Conservation (phyloP, 2,113 vertebrate genomes). For the Sylvietta virens region DNA sequence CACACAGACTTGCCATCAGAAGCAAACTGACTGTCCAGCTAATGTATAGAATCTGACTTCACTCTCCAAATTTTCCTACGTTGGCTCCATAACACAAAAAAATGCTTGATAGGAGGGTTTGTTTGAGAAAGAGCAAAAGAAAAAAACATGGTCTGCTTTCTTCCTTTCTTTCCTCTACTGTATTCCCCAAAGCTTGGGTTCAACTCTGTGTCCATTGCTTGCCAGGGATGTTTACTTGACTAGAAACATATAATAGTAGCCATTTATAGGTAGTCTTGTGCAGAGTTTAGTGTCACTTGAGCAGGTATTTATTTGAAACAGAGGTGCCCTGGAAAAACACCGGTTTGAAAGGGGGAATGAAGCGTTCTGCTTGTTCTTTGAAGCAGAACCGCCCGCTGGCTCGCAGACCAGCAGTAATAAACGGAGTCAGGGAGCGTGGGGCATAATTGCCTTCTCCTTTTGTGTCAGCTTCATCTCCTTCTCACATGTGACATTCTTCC, state of each 20-base stretch:
- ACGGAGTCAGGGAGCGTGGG: not conserved
- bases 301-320: not conserved
- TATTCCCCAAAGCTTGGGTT: not conserved
- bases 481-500: not conserved
- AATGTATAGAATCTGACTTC: not conserved
- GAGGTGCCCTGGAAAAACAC: not conserved
- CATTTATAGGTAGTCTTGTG: not conserved
- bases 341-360: not conserved
- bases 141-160: not conserved
- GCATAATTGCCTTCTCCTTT: not conserved
- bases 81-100: not conserved
- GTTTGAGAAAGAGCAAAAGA: not conserved
- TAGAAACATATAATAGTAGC: not conserved
- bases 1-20: not conserved
- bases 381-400: constrained; percentile 40
- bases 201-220: not conserved
- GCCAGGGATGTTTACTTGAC: not conserved
- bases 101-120: not conserved
- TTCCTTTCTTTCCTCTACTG: not conserved
- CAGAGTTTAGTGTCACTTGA: not conserved
- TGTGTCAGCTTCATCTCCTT: not conserved
- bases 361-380: not conserved
- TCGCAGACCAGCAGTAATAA: not conserved
- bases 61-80: not conserved
- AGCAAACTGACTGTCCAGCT: not conserved